Base-by-base conservation (phyloP, 2,113 vertebrate genomes). In the Phoxinus phoxinus region DNA sequence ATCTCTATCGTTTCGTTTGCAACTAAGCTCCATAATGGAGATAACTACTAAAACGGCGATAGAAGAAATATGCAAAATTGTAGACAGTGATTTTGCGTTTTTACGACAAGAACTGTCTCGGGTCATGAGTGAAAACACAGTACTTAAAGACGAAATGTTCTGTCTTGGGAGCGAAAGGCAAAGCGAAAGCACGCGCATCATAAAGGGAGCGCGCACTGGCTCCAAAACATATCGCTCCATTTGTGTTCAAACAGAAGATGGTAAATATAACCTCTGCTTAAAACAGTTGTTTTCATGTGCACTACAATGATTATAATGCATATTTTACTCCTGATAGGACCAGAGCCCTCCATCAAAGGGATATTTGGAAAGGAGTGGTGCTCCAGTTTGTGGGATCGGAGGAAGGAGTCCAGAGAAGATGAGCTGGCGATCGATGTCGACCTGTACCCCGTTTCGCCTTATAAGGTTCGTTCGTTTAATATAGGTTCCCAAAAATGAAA, bases 351-450 rank as follows among this genome's bases (percentile, higher is more conserved):
- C n/a, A 93, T 93, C 58, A 90, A 93, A 67, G 93, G 87, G 13
- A 92, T 94, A 19, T 94, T 94, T 91, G 94, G 93, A 3, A 93
- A 94, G 85, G 93, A 94, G 10, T 94, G 93, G 94, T 94, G 93
- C 32, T 88, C 92, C 80, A 89, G 93, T 86, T 86, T 95, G 48
- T 95, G 94, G 94, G 92, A 93, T 84, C 90, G 91, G 19, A 88
- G 82, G 81, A 63, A 13, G 4, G 88, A 88, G 44, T 87, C 91
- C 13, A 79, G 72, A 87, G 65, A 73, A 76, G 83, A 69, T 73
- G 83, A 51, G 85, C 6, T 61, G 63, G 44, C 79, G 10, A 74
- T 51, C 65, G 84, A 75, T 88, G 65, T 77, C 12, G 90, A 83
- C 27, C 69, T 25, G 2, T 76, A 53, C 48, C 37, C 19, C 10